Evolutionary conservation across 2,113 vertebrate species (phyloP).

Genomic region (Ailurus styani): DNA sequence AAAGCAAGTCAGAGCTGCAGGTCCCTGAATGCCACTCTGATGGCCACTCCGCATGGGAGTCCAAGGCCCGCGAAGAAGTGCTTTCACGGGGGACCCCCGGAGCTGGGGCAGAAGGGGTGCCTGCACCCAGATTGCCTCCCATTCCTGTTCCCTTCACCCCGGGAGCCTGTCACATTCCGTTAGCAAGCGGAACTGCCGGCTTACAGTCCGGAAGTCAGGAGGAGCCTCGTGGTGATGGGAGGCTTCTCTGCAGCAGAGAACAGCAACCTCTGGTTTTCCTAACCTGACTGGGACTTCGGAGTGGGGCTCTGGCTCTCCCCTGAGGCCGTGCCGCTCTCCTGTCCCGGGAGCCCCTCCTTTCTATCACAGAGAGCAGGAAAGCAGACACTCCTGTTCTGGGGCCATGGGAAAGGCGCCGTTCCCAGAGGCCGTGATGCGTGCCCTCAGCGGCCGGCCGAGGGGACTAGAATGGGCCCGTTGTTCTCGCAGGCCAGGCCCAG

Average conservation of each 20-base stretch:
- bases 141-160: rapidly evolving
- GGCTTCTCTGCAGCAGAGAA: background rate
- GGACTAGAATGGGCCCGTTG: conserved; percentile 12
- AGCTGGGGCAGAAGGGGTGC: no score
- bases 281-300: background rate
- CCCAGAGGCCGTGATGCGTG: background rate
- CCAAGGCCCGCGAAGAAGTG: background rate
- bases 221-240: rapidly evolving
- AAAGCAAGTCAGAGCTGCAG: rapidly evolving
- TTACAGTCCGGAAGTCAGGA: rapidly evolving
- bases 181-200: background rate
- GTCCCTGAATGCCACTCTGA: rapidly evolving
- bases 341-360: background rate
- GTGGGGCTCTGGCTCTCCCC: background rate
- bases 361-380: background rate
- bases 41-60: no score
- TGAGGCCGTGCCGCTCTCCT: background rate
- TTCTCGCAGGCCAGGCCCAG: background rate
- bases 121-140: no score
- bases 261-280: background rate
- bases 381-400: background rate
- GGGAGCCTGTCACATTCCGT: rapidly evolving
- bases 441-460: background rate
- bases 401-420: background rate
- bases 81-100: background rate